These are phyloP conservation scores for Chloropsis hardwickii DNA, from an alignment of 2,113 vertebrate genomes.

Conservation along the genomic window DNA sequence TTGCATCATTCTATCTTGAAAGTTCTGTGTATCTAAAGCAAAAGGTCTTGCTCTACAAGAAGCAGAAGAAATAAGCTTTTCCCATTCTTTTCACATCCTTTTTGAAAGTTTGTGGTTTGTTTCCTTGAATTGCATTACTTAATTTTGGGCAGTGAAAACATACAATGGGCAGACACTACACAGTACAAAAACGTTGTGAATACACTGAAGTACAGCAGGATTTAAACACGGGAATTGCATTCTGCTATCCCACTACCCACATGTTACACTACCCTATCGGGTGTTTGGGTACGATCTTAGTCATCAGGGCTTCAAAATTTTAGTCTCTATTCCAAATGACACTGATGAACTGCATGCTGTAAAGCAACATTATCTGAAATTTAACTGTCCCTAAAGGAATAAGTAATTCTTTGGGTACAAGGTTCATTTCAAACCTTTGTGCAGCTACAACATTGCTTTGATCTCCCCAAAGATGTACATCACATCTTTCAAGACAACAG, in stretches of 20 bases:
- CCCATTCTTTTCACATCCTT: neutral
- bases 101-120: neutral
- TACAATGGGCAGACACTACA: accelerated
- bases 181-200: neutral
- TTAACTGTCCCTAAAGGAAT: neutral
- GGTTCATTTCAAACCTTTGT: neutral
- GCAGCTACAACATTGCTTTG: neutral
- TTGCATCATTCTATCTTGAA: neutral
- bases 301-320: neutral
- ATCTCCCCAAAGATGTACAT: neutral
- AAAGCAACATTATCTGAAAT: neutral
- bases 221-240: neutral
- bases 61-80: neutral
- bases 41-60: neutral
- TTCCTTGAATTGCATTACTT: neutral
- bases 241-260: neutral
- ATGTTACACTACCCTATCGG: neutral
- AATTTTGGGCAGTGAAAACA: neutral
- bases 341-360: neutral
- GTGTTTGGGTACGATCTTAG: neutral
- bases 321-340: neutral
- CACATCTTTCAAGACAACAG: neutral
- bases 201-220: neutral
- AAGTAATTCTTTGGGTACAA: neutral
- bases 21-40: neutral